These are phyloP conservation scores for Habrosyne pyritoides DNA, from an alignment of 2,888 invertebrate species.

Conservation along the genomic window DNA sequence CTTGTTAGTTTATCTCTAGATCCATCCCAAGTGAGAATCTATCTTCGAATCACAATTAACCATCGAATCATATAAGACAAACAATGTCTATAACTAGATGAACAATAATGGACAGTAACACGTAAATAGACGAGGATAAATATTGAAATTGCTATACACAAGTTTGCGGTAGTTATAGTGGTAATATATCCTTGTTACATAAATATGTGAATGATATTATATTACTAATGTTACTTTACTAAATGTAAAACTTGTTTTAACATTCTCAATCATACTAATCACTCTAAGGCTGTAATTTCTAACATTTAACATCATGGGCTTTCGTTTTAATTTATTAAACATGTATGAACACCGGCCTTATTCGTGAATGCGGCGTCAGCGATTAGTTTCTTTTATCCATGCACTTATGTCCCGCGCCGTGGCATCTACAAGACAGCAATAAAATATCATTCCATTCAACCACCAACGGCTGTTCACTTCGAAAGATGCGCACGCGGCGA, in stretches of 20 bases:
- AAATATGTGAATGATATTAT: not conserved
- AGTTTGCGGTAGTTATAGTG: not conserved
- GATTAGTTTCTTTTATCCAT: not conserved
- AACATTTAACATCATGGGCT: too few species aligned
- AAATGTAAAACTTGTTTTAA: too few species aligned
- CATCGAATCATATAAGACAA: not conserved
- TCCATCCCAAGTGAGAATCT: not conserved
- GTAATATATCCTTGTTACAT: not conserved
- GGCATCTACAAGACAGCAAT: not conserved
- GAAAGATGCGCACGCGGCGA: slow-evolving; percentile 35
- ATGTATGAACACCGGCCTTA: too few species aligned
- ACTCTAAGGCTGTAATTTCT: too few species aligned
- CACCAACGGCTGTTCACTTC: not conserved
- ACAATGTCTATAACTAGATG: not conserved
- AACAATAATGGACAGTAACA: not conserved
- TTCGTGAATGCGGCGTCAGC: too few species aligned
- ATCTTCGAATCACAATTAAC: not conserved
- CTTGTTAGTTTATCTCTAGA: not conserved
- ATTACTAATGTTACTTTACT: not conserved
- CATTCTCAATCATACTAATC: not conserved
- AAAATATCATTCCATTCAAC: not conserved
- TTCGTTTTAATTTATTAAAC: too few species aligned
- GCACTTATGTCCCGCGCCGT: not conserved
- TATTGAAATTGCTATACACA: not conserved
- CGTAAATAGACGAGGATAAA: not conserved